Percentiles rank a stretch among this genome's conserved stretches.
Conservation (phyloP, 2,113 vertebrate genomes). For the Tiliqua scincoides region DNA sequence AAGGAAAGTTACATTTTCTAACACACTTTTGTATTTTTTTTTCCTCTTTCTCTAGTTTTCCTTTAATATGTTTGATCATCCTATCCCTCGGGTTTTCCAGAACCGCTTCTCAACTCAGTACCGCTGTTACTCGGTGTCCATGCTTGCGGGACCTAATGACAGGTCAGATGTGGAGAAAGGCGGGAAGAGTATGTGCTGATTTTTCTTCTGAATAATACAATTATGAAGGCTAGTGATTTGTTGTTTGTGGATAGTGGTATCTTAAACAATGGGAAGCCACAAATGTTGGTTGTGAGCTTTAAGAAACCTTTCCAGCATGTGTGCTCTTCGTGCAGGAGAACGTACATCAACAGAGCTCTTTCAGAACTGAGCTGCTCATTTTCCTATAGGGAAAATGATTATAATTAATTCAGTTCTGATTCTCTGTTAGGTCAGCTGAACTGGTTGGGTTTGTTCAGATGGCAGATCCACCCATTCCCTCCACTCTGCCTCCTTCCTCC, state of each 20-base stretch:
- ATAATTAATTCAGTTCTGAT: not conserved
- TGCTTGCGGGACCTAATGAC: slow-evolving; percentile 97
- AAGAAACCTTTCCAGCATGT: not conserved
- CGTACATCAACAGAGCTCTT: not conserved
- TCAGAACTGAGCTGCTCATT: not conserved
- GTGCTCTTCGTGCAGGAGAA: too few species aligned
- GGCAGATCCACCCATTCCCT: too few species aligned
- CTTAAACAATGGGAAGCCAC: accelerated
- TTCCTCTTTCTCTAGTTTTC: slow-evolving; percentile 83
- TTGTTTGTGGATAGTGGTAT: not conserved
- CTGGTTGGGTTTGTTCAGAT: not conserved
- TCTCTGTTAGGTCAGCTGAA: not conserved
- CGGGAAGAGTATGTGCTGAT: slow-evolving; percentile 92
- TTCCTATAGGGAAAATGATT: not conserved
- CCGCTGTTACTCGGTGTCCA: slow-evolving; percentile 97
- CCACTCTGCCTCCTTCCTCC: not conserved
- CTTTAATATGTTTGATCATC: slow-evolving; percentile 96
- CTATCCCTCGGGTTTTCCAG: slow-evolving; percentile 92
- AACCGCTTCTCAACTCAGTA: slow-evolving; percentile 98
- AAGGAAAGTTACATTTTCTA: not conserved
- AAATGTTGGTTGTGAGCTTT: not conserved
- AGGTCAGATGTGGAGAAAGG: slow-evolving; percentile 99
- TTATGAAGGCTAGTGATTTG: slow-evolving; percentile 12
- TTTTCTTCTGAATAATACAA: slow-evolving; percentile 69
- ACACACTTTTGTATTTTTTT: not conserved